phyloP scores from a whole-genome alignment of 2,797 vertebrate genomes.

The Gymnopithys bicolor region DNA sequence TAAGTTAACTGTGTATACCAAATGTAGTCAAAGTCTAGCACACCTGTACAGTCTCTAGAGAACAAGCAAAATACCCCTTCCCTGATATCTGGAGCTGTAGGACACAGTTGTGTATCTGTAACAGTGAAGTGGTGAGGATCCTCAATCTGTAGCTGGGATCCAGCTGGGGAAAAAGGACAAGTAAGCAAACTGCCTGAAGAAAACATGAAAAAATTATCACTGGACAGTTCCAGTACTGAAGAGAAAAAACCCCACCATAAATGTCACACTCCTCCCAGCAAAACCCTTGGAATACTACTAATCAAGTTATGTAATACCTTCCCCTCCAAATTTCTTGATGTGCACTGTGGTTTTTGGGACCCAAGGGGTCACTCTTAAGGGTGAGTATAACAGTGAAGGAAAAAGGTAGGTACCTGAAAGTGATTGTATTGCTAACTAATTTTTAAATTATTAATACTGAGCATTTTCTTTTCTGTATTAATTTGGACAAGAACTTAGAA shows the following conservation, averaged over 20 bases:
- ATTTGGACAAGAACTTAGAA: not conserved
- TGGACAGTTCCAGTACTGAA: not conserved
- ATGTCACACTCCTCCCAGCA: not conserved
- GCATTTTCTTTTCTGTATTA: accelerated
- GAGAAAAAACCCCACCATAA: not conserved
- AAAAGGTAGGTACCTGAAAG: not conserved
- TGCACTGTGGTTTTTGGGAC: not conserved
- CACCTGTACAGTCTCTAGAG: not conserved
- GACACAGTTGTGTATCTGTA: not conserved
- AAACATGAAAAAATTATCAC: not conserved
- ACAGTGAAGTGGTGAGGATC: not conserved
- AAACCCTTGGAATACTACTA: not conserved
- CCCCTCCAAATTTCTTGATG: not conserved
- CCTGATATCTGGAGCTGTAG: not conserved
- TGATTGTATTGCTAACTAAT: not conserved
- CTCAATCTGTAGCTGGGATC: not conserved
- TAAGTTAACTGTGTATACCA: not conserved
- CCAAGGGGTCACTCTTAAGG: not conserved
- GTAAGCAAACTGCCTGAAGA: not conserved
- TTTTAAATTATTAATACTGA: not conserved
- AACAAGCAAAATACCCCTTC: not conserved
- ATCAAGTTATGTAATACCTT: not conserved
- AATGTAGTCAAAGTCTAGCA: not conserved
- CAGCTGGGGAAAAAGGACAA: not conserved
- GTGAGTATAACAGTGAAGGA: not conserved